These are phyloP conservation scores for Globicephala melas DNA, from an alignment of 2,113 vertebrate species.

Conservation along the genomic window DNA sequence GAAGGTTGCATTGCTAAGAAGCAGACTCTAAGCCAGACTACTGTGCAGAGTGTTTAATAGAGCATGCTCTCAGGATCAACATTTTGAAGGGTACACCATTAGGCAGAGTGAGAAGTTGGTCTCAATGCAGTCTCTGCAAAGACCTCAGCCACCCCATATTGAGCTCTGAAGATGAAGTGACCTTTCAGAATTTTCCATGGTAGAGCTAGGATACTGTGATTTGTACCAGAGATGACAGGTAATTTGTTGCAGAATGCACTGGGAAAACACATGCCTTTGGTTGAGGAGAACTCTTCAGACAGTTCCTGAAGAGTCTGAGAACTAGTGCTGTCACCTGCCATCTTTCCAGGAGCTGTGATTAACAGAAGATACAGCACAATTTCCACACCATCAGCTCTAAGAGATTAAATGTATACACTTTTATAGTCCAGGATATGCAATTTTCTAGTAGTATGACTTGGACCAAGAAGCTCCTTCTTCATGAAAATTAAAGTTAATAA, in stretches of 20 bases:
- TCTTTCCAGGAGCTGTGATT: not conserved
- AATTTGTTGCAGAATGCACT: not conserved
- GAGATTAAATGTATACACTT: not conserved
- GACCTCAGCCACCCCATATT: rapidly evolving
- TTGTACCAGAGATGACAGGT: not conserved
- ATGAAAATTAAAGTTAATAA: not conserved
- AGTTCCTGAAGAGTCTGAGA: not conserved
- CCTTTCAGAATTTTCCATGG: not conserved
- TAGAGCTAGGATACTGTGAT: not conserved
- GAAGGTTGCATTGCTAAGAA: not conserved
- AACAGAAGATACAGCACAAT: not conserved
- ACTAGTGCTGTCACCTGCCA: not conserved
- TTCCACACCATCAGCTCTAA: not conserved
- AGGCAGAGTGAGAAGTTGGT: not conserved
- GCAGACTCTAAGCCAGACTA: not conserved
- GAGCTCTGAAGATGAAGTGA: not conserved
- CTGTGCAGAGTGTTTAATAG: not conserved
- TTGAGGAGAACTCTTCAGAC: not conserved
- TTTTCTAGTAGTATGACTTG: not conserved
- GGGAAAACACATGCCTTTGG: not conserved
- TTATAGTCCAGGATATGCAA: not conserved
- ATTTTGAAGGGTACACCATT: not conserved
- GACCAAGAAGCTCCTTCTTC: not conserved
- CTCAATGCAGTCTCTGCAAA: not conserved
- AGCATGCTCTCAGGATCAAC: not conserved